Evolutionary conservation across 2,797 vertebrate genomes (phyloP), one percentile per base, ranked within the genome.

Genomic region (Amazonetta brasiliensis): DNA sequence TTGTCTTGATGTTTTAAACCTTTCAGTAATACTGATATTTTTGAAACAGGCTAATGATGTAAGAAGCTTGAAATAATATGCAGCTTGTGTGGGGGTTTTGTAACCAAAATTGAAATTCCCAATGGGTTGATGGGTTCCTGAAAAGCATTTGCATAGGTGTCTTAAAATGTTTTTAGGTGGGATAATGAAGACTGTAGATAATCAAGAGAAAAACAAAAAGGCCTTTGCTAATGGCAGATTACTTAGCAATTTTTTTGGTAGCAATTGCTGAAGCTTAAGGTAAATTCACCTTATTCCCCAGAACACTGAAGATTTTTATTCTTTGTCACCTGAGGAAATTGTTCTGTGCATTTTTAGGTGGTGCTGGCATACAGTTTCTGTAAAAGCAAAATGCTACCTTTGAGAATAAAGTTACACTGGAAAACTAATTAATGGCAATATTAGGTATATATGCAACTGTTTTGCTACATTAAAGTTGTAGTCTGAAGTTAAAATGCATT

Each of bases 121-220:
- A 88, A 71, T 77, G 90, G 90, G 89, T 84, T 84, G 89, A 31
- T 96, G 77, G 89, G 74, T 89, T 97, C 91, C 56, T 84, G 91
- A 95, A 93, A 93, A 84, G 72, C 84, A 64, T 94, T 94, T 86
- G 92, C 88, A 64, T 44, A 72, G 67, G 41, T 1, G 8, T 91
- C 91, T 84, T 37, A 7, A 71, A 68, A 50, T 97, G 79, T 90
- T 97, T 96, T 95, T 74, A 92, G 78, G 73, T 67, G 73, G 12
- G 6, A 75, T 15, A 68, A 64, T 86, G 63, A 44, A 14, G 2
- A 50, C 5, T 3, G 1, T 50, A 50, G 43, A 96, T 82, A 92
- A 94, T 67, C 37, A 20, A 76, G 44, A 88, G 69, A 75, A 94
- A 90, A 92, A 25, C 2, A 92, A 17, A 62, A 46, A 30, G 12